phyloP scores from a whole-genome alignment of 1,140 invertebrate genomes.

The Pachyrhynchus sulphureomaculatus region DNA sequence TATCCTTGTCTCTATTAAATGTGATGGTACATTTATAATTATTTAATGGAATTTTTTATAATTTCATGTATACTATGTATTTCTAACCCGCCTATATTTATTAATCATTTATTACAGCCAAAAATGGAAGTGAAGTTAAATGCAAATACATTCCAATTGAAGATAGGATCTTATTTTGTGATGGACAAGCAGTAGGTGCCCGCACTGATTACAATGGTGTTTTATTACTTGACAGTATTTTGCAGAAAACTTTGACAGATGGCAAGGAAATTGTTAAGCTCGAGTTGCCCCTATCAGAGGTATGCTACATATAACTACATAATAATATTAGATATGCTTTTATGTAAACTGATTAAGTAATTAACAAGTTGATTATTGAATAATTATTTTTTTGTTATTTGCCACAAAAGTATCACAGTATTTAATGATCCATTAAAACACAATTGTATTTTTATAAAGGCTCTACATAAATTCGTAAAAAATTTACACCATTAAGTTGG shows the following conservation, averaged over 20 bases:
- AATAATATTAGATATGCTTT: not conserved
- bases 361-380: too few relatives aligned
- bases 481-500: too few relatives aligned
- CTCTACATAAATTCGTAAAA: too few relatives aligned
- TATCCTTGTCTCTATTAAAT: too few relatives aligned
- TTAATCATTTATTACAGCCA: conserved; percentile 50
- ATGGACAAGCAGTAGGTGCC: conserved; percentile 76
- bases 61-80: too few relatives aligned
- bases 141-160: conserved; percentile 75
- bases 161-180: conserved; percentile 80
- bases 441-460: too few relatives aligned
- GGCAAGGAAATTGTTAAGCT: conserved; percentile 75
- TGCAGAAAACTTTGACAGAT: conserved; percentile 74
- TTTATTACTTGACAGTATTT: conserved; percentile 79
- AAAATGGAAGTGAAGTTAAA: conserved; percentile 57
- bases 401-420: too few relatives aligned
- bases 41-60: too few relatives aligned
- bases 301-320: conserved; percentile 48
- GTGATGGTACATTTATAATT: too few relatives aligned
- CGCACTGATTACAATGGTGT: conserved; percentile 89
- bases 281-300: conserved; percentile 84
- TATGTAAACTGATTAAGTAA: not conserved
- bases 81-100: too few relatives aligned
- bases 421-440: too few relatives aligned
- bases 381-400: conserved; percentile 4